Percentiles rank a stretch among this genome's conserved stretches.
Evolutionary conservation across 92 coral and sea anemone genomes (phyloP).

Genomic region (Meandrina meandrites): DNA sequence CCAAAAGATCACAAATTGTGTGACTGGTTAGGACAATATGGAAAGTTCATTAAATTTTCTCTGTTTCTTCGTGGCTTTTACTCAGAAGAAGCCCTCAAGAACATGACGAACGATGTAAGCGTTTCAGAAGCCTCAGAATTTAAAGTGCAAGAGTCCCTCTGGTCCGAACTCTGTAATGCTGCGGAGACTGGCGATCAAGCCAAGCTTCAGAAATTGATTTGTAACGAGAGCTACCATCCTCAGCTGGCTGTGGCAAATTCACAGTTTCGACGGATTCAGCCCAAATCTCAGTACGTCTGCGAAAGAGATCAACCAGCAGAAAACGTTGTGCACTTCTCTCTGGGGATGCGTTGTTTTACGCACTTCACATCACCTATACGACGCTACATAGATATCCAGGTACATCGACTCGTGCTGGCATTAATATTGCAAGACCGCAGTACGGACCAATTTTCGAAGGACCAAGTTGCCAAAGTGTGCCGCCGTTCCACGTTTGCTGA

Average conservation of each 20-base stretch:
- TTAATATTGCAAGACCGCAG: background rate
- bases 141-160: slow-evolving; percentile 45
- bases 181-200: slow-evolving; percentile 25
- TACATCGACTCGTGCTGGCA: slow-evolving; percentile 72
- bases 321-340: slow-evolving; percentile 20
- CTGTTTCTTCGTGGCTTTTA: slow-evolving; percentile 44
- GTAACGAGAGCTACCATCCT: slow-evolving; percentile 60
- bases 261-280: slow-evolving; percentile 61
- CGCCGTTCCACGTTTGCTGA: slow-evolving; percentile 79
- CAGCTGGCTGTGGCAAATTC: slow-evolving; percentile 68
- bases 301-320: slow-evolving; percentile 20
- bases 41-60: slow-evolving; percentile 36
- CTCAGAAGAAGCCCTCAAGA: background rate
- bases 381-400: slow-evolving; percentile 85
- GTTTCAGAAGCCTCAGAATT: background rate
- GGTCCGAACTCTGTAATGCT: slow-evolving; percentile 45
- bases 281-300: slow-evolving; percentile 55
- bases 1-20: slow-evolving; percentile 62
- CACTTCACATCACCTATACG: slow-evolving; percentile 93
- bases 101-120: background rate
- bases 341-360: slow-evolving; percentile 22
- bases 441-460: slow-evolving; percentile 23
- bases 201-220: slow-evolving; percentile 47
- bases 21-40: slow-evolving; percentile 53
- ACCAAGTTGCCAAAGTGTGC: slow-evolving; percentile 70